Evolutionary conservation across 2,797 vertebrate species (phyloP), one percentile per base, ranked within the genome.

Genomic region (Arctocebus calabarensis): DNA sequence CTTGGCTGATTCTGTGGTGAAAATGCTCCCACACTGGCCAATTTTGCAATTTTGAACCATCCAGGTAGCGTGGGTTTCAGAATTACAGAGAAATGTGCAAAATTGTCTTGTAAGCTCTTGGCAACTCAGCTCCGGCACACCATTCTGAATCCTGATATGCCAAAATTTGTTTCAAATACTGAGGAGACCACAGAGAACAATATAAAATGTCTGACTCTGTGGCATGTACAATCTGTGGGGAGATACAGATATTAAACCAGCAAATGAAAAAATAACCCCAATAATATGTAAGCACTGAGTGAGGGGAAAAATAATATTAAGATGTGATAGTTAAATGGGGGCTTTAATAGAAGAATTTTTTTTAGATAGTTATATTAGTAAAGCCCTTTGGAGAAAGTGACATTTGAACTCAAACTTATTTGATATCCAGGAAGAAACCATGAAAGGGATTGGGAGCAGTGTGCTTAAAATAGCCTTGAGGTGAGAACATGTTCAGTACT

Each of bases 101-200:
- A 84, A 79, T 10, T 32, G 14, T 40, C 23, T 83, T 71, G 23
- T 17, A 73, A 78, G 32, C 14, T 19, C 3, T 11, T 34, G 13
- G 13, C 23, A 90, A 84, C 7, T 17, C 29, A 61, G 2, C 1
- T 78, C 14, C 19, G 90, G n/a, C 62, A 71, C 37, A 88, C 37
- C 19, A 82, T 10, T 20, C 3, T 61, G 61, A 70, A 4, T 66
- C 74, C 90, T 73, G 4, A 20, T 64, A 20, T 25, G 12, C 12
- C 57, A 62, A 9, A 2, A 52, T 93, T 83, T 96, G 29, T 75
- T 91, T 93, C 13, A 87, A 88, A 79, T 64, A 82, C 19, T 62
- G 23, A 4, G 1, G 32, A 82, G 20, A 68, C 6, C 52, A 77
- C 1, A 57, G 13, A 43, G 5, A 68, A 57, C 25, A 66, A 48